Percentiles rank a stretch among this genome's conserved stretches.
These are phyloP conservation scores for Phenacoccus solenopsis DNA, from an alignment of 1,140 invertebrate species.

Conservation along the genomic window DNA sequence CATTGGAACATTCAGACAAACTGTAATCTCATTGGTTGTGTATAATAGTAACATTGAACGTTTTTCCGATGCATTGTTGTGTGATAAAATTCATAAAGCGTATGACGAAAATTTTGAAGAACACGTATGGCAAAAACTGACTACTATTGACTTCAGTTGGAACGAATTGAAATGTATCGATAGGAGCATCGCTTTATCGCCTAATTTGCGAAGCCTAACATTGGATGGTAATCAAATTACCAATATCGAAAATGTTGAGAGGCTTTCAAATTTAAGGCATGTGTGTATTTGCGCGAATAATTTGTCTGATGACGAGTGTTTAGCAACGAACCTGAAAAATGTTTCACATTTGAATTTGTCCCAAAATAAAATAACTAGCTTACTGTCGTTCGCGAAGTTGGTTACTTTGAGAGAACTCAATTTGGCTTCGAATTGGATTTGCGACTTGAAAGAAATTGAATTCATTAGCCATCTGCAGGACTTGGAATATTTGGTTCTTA, in stretches of 20 bases:
- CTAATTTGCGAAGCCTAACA: conserved; percentile 55
- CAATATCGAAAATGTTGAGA: conserved; percentile 61
- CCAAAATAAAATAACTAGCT: conserved; percentile 63
- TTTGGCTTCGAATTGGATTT: conserved; percentile 71
- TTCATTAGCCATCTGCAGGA: conserved; percentile 68
- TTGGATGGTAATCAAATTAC: conserved; percentile 63
- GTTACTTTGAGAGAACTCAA: conserved; percentile 74
- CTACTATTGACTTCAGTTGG: conserved; percentile 57
- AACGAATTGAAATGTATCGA: conserved; percentile 69
- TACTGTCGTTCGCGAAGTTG: conserved; percentile 67
- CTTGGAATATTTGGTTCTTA: conserved; percentile 69
- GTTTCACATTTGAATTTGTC: conserved; percentile 75
- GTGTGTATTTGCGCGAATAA: conserved; percentile 68
- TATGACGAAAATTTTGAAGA: conserved; percentile 23
- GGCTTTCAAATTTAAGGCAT: conserved; percentile 57
- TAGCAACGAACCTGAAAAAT: conserved; percentile 78
- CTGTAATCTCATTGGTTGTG: conserved; percentile 44
- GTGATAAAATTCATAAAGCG: conserved; percentile 50
- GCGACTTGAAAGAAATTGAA: conserved; percentile 65
- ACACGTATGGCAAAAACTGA: conserved; percentile 51
- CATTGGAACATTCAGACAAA: conserved; percentile 51
- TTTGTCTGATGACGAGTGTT: conserved; percentile 50
- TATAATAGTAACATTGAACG: conserved; percentile 45
- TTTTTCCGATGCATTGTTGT: conserved; percentile 58
- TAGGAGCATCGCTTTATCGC: conserved; percentile 63